These are phyloP conservation scores for Nasua narica DNA, from an alignment of 2,797 vertebrate genomes.

Conservation along the genomic window DNA sequence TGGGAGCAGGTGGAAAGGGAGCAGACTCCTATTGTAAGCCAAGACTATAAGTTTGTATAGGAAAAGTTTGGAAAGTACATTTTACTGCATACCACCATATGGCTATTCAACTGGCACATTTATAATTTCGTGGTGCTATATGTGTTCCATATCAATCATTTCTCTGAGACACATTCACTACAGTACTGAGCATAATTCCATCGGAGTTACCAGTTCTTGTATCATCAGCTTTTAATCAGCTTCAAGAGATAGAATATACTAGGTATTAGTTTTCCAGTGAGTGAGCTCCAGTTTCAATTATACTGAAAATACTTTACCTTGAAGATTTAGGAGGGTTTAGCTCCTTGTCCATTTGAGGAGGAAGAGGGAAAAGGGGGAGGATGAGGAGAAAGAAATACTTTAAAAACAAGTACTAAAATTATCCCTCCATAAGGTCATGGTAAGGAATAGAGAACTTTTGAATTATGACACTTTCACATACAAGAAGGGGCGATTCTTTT, in stretches of 20 bases:
- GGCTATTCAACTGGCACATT: conserved; percentile 37
- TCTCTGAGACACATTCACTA: not conserved
- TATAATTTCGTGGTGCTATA: not conserved
- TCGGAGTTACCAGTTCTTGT: not conserved
- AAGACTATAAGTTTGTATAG: conserved; percentile 24
- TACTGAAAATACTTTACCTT: conserved; percentile 1
- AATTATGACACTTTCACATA: not conserved
- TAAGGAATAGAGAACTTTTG: not conserved
- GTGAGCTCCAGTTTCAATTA: not conserved
- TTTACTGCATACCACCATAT: conserved; percentile 53
- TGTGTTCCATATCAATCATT: not conserved
- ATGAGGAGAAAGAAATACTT: not conserved
- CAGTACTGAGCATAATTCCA: not conserved
- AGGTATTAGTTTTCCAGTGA: not conserved
- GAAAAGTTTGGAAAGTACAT: conserved; percentile 49
- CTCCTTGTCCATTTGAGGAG: not conserved
- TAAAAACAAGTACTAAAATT: not conserved
- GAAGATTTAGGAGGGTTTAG: not conserved
- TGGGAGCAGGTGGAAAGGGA: conserved; percentile 57
- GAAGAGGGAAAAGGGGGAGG: not conserved
- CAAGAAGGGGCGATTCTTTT: fast-evolving
- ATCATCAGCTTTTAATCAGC: conserved; percentile 31
- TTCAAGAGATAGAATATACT: not conserved
- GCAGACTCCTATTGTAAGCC: conserved; percentile 12
- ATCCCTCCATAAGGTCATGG: not conserved